Percentiles rank a stretch among this genome's conserved stretches.
Conservation (phyloP, 2,888 invertebrate species). For the Leptinotarsa rubiginosa region DNA sequence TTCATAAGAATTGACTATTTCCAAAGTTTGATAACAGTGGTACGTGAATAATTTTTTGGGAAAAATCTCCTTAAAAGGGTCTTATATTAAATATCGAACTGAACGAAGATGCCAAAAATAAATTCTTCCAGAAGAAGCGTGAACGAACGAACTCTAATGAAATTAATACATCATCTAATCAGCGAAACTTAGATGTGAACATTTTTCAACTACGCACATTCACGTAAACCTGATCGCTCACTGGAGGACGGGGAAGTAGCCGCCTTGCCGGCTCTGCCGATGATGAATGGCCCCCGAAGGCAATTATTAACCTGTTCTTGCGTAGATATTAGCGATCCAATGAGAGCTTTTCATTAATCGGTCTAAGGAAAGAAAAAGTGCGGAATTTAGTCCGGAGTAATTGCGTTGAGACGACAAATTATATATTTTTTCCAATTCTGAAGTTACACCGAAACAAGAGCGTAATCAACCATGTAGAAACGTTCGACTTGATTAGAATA, state of each 20-base stretch:
- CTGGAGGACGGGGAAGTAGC: conserved; percentile 2
- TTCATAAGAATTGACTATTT: too few relatives aligned
- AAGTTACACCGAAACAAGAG: neutral
- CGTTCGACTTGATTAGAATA: neutral
- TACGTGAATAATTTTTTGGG: too few relatives aligned
- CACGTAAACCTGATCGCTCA: conserved; percentile 16
- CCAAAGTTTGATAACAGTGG: too few relatives aligned
- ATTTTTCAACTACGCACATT: conserved; percentile 9
- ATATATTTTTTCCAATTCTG: neutral
- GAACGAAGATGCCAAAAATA: too few relatives aligned
- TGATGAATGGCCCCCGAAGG: conserved; percentile 1
- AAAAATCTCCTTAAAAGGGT: too few relatives aligned
- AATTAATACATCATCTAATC: neutral
- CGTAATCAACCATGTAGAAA: neutral
- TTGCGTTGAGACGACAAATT: neutral
- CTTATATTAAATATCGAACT: too few relatives aligned
- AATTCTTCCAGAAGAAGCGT: neutral
- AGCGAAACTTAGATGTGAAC: neutral
- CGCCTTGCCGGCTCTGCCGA: conserved; percentile 7
- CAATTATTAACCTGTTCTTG: conserved; percentile 16
- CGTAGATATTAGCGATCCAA: conserved; percentile 15
- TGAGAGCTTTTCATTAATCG: conserved; percentile 18
- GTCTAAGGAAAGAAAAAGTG: neutral
- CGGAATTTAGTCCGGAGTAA: neutral
- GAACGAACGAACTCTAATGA: neutral